Conservation (phyloP, 2,113 vertebrate species). For the Eulacestoma nigropectus region DNA sequence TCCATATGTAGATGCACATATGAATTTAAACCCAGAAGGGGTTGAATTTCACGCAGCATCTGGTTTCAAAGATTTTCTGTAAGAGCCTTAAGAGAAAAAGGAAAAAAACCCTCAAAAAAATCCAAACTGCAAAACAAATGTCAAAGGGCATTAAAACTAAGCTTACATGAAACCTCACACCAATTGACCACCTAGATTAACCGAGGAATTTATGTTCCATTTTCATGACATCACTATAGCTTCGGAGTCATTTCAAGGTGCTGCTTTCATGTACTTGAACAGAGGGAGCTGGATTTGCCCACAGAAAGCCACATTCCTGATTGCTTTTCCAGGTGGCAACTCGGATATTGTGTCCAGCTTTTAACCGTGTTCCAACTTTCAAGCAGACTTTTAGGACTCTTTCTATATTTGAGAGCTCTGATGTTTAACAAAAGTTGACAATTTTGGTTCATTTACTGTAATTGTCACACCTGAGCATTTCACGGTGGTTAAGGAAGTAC, state of each 20-base stretch:
- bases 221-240: not conserved
- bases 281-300: not conserved
- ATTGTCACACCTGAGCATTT: not conserved
- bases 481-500: not conserved
- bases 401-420: not conserved
- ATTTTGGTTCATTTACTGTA: not conserved
- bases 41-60: not conserved
- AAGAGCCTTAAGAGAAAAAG: not conserved
- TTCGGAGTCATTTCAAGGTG: not conserved
- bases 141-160: slow-evolving; percentile 3
- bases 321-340: slow-evolving; percentile 13
- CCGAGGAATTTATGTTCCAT: not conserved
- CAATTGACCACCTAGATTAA: not conserved
- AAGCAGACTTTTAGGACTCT: not conserved
- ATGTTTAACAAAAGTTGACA: not conserved
- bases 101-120: not conserved
- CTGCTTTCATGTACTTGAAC: not conserved
- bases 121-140: not conserved
- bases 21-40: not conserved
- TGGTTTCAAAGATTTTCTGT: slow-evolving; percentile 25
- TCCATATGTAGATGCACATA: too few relatives aligned
- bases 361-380: not conserved
- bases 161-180: slow-evolving; percentile 1
- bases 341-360: not conserved
- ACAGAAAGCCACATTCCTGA: not conserved